These are phyloP conservation scores for Anthophora plumipes DNA, from an alignment of 2,888 invertebrate genomes.

Conservation along the genomic window DNA sequence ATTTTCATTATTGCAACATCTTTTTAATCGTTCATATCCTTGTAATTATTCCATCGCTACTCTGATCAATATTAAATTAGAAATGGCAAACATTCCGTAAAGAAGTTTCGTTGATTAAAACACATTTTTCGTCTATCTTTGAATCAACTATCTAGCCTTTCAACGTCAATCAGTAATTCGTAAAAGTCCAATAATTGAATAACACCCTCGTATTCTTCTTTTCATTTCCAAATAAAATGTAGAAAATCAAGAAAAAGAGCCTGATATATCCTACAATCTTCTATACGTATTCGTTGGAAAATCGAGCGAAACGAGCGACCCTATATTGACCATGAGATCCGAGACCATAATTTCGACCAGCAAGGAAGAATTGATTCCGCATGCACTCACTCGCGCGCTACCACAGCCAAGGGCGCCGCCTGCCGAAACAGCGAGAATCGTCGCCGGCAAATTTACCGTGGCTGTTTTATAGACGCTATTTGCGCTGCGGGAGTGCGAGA, in stretches of 20 bases:
- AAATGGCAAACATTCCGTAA: background rate
- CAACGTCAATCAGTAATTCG: conserved; percentile 7
- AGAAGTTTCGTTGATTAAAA: too few species aligned
- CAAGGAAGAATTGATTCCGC: conserved; percentile 49
- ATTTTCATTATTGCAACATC: background rate
- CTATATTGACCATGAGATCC: conserved; percentile 39
- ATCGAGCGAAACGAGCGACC: background rate
- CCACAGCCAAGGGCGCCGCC: conserved; percentile 48
- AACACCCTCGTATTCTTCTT: background rate
- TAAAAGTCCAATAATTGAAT: conserved; percentile 1
- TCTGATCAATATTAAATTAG: background rate
- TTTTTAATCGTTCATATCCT: too few species aligned
- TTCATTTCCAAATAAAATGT: background rate
- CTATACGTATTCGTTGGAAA: background rate
- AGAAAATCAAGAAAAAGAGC: too few species aligned
- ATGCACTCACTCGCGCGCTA: conserved; percentile 18
- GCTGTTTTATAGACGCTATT: conserved; percentile 64
- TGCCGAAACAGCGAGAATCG: conserved; percentile 72
- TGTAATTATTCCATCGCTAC: background rate
- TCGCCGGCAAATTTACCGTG: conserved; percentile 67
- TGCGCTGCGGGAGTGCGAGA: conserved; percentile 41
- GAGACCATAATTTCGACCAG: conserved; percentile 32
- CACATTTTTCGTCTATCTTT: background rate
- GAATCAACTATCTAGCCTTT: background rate
- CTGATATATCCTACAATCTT: background rate